Evolutionary conservation across 1,140 invertebrate species (phyloP), one percentile per base, ranked within the genome.

Genomic region (Drosophila orosa): DNA sequence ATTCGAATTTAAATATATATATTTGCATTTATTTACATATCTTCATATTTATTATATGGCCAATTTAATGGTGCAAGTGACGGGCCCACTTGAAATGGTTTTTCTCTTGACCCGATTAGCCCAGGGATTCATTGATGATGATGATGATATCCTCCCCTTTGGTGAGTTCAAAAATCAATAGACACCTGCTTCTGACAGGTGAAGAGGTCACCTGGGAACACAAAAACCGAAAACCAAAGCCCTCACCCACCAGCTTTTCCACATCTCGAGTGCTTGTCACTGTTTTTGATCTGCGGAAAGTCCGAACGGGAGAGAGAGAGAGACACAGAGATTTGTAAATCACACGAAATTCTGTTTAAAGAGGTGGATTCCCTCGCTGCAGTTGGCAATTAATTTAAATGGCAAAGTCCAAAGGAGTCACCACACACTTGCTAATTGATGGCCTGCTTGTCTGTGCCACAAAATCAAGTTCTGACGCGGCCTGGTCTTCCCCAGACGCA

Each of bases 61-160:
- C 39, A 58, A 66, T 80, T 77, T 63, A 81, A 45, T 47, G 55
- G 45, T 82, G 83, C 47, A 44, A 65, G 25, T 86, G 83, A 87
- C 78, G 55, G 48, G 78, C 66, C 79, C 78, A 67, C 80, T 84
- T 50, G 48, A 71, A 55, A 76, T 50, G 45, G 67, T 86, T 85
- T 85, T 85, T 86, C 74, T 35, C 68, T 83, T 77, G 63, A 81
- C 82, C 82, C 83, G 80, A 76, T 84, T 84, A 76, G 74, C 74
- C 25, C 27, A 31, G 15, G 48, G 33, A 24, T 37, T 35, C 25
- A 5, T 22, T 12, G 60, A 12, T 33, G 17, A 17, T 6, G 27
- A 17, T 45, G 29, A 9, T 17, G 13, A 33, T 31, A 13, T 40
- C 29, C 50, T 54, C 19, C 31, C 19, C 40, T 5, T 33, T 54